Evolutionary conservation across 2,888 invertebrate genomes (phyloP), one percentile per base, ranked within the genome.

Genomic region (Esperia sulphurella): DNA sequence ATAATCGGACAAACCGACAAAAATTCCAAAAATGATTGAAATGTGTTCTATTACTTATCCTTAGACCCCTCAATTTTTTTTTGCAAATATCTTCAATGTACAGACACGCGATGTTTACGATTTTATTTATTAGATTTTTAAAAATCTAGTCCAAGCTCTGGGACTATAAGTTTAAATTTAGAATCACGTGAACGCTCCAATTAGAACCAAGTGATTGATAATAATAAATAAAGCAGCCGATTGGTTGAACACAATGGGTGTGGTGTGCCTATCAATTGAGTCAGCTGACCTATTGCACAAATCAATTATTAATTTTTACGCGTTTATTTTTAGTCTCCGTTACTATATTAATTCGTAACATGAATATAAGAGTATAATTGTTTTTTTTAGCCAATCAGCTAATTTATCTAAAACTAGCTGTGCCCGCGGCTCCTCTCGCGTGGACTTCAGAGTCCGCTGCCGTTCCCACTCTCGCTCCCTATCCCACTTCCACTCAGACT

Each of bases 111-210:
- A n/a, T n/a, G n/a, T n/a, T n/a, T n/a, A n/a, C n/a, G n/a, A n/a
- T n/a, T n/a, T n/a, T n/a, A n/a, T n/a, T n/a, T n/a, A n/a, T n/a
- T n/a, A n/a, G n/a, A 21, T 5, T 21, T 21, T 21, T 21, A 21
- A 21, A n/a, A n/a, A n/a, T n/a, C n/a, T 21, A 21, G 3, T 21
- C 5, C 21, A 0, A 41, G 28, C 41, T 41, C 41, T 8, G 9
- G 3, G 41, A 2, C 29, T 41, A 41, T 7, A 35, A 39, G 6
- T 41, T 12, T 41, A 41, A 12, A 29, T 44, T 28, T 48, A 51
- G 41, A 46, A 46, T 46, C 48, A 47, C 46, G 45, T 51, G 41
- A 35, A 46, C 10, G 14, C 10, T 45, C 40, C 39, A 43, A 51
- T 47, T 44, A 39, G 3, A 8, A 14, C 3, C 35, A 35, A n/a